Evolutionary conservation across 1,140 invertebrate species (phyloP), one percentile per base, ranked within the genome.

Genomic region (Lordiphosa collinella): DNA sequence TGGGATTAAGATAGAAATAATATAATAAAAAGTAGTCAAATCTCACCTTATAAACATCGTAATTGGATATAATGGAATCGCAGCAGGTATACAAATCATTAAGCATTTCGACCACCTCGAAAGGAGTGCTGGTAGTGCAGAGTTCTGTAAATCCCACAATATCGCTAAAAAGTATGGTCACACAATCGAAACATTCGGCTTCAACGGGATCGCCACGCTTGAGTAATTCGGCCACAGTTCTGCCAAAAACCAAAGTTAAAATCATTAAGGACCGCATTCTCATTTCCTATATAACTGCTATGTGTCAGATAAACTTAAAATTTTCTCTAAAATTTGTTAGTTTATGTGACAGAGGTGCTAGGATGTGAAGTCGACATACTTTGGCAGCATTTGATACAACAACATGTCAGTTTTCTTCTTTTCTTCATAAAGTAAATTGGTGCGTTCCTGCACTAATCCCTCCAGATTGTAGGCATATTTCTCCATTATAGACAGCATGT

Each of bases 81-180:
- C 97, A 98, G 69, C 95, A 95, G 1, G 96, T 97, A 90, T 98
- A 98, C 11, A 98, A 91, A 88, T 97, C 96, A 89, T 98, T 96
- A 1, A 96, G 91, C 50, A 96, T 91, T 89, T 96, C 95, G 1
- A 96, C 95, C 13, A 97, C 95, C 90, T 97, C 94, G 84, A 96
- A 95, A 1, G 95, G 95, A 6, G 94, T 96, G 36, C 93, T 95
- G 74, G 94, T 92, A 9, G 96, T 96, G 7, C 97, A 98, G 54
- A 99, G 96, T 29, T 94, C 94, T 3, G 97, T 99, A 90, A 99
- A 99, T 2, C 97, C 97, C 16, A 99, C 97, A 74, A 99, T 98
- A 89, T 99, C 97, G 47, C 89, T 90, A 54, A 98, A 97, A 86
- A 97, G 96, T 56, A 98, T 97, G 0, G 96, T 97, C 34, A 98